Conservation (phyloP, 2,113 vertebrate genomes). For the Hippoglossus stenolepis region DNA sequence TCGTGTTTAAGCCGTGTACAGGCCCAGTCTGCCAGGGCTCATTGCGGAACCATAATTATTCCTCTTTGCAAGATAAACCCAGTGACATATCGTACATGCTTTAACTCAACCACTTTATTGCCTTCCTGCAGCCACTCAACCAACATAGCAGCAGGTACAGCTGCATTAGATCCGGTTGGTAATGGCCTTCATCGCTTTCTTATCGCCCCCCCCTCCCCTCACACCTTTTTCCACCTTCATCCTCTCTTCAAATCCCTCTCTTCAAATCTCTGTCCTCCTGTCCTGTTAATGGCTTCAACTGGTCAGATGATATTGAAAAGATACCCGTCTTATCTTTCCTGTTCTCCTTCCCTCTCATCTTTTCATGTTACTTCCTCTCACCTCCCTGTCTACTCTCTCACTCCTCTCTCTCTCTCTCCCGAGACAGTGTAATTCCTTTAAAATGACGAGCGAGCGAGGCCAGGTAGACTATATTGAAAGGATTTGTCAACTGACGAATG, state of each 20-base stretch:
- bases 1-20: neutral
- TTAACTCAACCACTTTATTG: slow-evolving; percentile 6
- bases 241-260: neutral
- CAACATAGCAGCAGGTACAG: neutral
- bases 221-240: slow-evolving; percentile 1
- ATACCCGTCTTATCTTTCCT: slow-evolving; percentile 47
- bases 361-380: slow-evolving; percentile 36
- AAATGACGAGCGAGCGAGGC: slow-evolving; percentile 69
- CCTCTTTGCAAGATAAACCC: neutral
- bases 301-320: slow-evolving; percentile 49
- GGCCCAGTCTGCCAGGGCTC: neutral
- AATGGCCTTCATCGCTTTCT: slow-evolving; percentile 20
- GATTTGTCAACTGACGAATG: slow-evolving; percentile 77
- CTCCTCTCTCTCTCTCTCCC: slow-evolving; percentile 35
- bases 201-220: neutral
- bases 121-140: slow-evolving; percentile 20
- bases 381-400: slow-evolving; percentile 46
- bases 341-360: slow-evolving; percentile 22
- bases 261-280: neutral
- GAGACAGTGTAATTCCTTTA: slow-evolving; percentile 72
- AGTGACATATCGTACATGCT: slow-evolving; percentile 4
- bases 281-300: slow-evolving; percentile 37
- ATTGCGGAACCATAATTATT: slow-evolving; percentile 5
- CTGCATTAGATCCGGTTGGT: slow-evolving; percentile 16
- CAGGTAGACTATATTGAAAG: slow-evolving; percentile 74